Evolutionary conservation across 1,140 invertebrate species (phyloP), one percentile per base, ranked within the genome.

Genomic region (Dendroctonus valens): DNA sequence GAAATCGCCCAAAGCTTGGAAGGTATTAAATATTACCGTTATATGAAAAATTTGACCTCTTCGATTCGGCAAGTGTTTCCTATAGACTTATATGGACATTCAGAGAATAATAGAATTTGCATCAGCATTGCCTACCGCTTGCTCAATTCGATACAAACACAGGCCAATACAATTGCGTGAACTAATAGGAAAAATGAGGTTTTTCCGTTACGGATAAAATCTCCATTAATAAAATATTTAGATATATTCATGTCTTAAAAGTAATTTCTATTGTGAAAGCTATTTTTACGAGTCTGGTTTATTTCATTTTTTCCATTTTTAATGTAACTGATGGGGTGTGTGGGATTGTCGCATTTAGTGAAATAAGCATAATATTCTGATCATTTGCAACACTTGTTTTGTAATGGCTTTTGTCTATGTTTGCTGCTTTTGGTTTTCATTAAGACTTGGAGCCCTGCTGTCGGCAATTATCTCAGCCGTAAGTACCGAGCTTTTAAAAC

Each of bases 371-470:
- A 26, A 26, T 26, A 3, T 26, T 1, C 26, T 26, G 26, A 26
- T 26, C 26, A 59, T 44, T 11, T 12, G 44, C 9, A 8, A 51
- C 15, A 15, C 11, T 51, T 51, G 7, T 51, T 15, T 15, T 51
- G 12, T 46, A 9, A 38, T 38, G 41, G 6, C 37, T 26, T 7
- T 3, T 8, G 11, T 64, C n/a, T 64, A 60, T n/a, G 62, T 46
- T 39, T 70, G 42, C 44, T 70, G 69, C 48, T 60, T 70, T 37
- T 67, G 54, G 46, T 70, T 61, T 46, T 70, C 69, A 38, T 50
- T 70, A 41, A 48, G 69, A 40, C 41, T 70, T 3, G 69, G 69
- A 46, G 41, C 64, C 5, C 11, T 63, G 14, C 40, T 70, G 26
- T 50, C 46, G n/a, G 55, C 46, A 2, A 46, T 67, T 38, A 44